Conservation (phyloP, 2,797 vertebrate species). For the Bradypodion pumilum region DNA sequence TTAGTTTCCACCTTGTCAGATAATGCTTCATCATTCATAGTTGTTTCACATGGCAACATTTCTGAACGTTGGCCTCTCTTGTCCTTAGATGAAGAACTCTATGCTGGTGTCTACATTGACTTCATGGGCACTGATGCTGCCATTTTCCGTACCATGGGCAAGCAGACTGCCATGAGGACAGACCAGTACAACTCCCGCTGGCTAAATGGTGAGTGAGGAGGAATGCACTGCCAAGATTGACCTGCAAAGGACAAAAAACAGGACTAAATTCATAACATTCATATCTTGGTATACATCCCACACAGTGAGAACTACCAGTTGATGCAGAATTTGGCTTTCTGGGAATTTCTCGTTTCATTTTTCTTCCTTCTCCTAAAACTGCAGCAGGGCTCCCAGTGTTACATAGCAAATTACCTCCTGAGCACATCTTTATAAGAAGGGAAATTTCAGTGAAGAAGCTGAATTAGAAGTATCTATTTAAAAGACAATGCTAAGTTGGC, state of each 20-base stretch:
- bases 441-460: not conserved
- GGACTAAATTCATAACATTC: not conserved
- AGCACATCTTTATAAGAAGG: not conserved
- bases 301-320: not conserved
- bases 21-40: not conserved
- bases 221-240: not conserved
- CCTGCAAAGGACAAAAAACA: not conserved
- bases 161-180: constrained; percentile 97
- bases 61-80: constrained; percentile 25
- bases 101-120: constrained; percentile 96
- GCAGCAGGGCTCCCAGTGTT: not conserved
- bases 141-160: constrained; percentile 97
- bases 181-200: constrained; percentile 99
- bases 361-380: not conserved
- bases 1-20: not conserved
- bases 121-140: constrained; percentile 99
- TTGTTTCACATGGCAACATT: not conserved
- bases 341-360: not conserved
- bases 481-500: not conserved
- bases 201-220: constrained; percentile 86
- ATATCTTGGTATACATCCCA: not conserved
- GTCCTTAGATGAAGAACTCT: constrained; percentile 92
- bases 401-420: not conserved
- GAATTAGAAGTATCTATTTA: not conserved
- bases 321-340: not conserved